Evolutionary conservation across 2,888 invertebrate species (phyloP), one percentile per base, ranked within the genome.

Genomic region (Trichopoda pennipes): DNA sequence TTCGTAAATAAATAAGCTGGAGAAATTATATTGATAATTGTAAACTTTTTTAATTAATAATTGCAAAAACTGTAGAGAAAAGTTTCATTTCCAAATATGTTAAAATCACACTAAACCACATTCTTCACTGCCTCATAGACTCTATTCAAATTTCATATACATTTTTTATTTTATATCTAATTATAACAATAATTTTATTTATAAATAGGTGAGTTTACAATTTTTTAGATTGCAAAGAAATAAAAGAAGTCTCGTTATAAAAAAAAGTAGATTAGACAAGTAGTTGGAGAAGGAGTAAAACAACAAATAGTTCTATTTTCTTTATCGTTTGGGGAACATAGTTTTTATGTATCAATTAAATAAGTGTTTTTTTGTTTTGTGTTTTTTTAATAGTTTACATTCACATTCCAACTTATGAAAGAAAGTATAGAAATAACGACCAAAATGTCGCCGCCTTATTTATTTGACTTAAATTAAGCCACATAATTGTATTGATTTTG

Each of bases 401-500:
- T 80, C 74, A 80, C 77, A 74, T 80, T 80, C 63, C 74, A 77
- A 77, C 60, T 77, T 83, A 73, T 73, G 70, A 75, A 64, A 80
- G 66, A 80, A 73, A 42, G 44, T 73, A 61, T 68, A 77, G 63
- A 74, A 69, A 74, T 47, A 66, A 44, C 73, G 77, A 74, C 70
- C 28, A 83, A 80, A 80, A 73, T 80, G 58, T 80, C 69, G 83
- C 70, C 9, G 19, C 68, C 56, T 55, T 32, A 56, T 68, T 28
- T 73, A 80, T 83, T 80, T 73, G 83, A 77, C 74, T 80, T 80
- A 76, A 83, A 68, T 94, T 97, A 99, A 90, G 99, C 99, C 90
- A 99, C 98, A 92, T 99, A 99, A 92, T 99, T 98, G 93, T 99
- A 99, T 92, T 97, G 96, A 92, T 98, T 99, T 84, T 98, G 95